A percentile compares a stretch with the other conserved stretches of the same genome.
These are phyloP conservation scores for Cryptotis parvus DNA, from an alignment of 2,113 vertebrate genomes.

Conservation along the genomic window DNA sequence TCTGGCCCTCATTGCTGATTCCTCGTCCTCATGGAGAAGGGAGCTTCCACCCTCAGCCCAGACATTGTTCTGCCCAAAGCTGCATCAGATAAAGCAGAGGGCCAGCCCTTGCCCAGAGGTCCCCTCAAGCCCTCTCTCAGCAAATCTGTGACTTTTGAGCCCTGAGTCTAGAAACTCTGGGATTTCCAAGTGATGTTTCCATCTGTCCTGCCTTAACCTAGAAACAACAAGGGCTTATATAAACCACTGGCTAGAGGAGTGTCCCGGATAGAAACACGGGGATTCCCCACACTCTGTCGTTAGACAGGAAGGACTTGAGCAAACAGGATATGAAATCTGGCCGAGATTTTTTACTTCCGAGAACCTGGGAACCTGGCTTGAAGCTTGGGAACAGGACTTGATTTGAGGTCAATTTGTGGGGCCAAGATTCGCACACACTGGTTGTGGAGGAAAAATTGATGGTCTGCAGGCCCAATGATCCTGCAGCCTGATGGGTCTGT, in stretches of 20 bases:
- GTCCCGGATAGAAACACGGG: background rate
- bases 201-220: background rate
- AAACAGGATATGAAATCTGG: background rate
- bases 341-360: background rate
- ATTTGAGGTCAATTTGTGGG: background rate
- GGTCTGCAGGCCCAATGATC: no score
- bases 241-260: background rate
- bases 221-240: background rate
- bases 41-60: background rate
- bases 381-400: background rate
- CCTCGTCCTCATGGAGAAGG: no score
- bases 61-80: background rate
- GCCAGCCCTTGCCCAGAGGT: background rate
- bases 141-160: background rate
- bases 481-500: no score
- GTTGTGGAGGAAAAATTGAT: no score
- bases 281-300: background rate
- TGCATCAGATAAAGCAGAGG: background rate
- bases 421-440: background rate
- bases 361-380: no score
- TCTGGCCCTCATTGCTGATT: no score
- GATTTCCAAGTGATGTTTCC: background rate
- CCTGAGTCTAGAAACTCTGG: background rate
- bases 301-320: background rate
- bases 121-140: background rate